phyloP scores from a whole-genome alignment of 1,140 invertebrate genomes.

The Bombus superbus region DNA sequence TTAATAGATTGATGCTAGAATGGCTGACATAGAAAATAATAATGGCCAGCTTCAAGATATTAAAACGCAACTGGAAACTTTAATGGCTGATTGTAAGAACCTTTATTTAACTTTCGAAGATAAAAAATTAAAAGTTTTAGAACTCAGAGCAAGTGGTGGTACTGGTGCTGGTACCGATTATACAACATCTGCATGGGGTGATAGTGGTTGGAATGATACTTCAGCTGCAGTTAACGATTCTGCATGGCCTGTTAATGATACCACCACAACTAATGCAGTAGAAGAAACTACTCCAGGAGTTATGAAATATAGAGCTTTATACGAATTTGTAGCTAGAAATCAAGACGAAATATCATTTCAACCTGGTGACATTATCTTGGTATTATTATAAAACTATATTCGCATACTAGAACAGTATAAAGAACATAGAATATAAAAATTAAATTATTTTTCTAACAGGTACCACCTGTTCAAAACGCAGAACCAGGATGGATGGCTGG shows the following conservation, averaged over 20 bases:
- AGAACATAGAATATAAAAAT: not conserved
- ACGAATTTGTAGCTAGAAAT: conserved; percentile 96
- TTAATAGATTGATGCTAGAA: conserved; percentile 88
- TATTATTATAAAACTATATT: conserved; percentile 71
- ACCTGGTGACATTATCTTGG: conserved; percentile 96
- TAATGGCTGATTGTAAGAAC: conserved; percentile 85
- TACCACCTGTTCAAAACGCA: conserved; percentile 92
- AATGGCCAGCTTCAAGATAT: conserved; percentile 89
- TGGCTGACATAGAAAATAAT: conserved; percentile 92
- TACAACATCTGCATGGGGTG: conserved; percentile 68
- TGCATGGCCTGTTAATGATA: conserved; percentile 83
- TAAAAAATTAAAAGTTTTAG: conserved; percentile 82
- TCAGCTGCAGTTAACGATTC: conserved; percentile 75
- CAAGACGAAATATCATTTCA: conserved; percentile 97
- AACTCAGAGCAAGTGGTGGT: conserved; percentile 65
- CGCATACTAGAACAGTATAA: not conserved
- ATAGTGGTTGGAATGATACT: conserved; percentile 77
- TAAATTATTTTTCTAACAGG: conserved; percentile 79
- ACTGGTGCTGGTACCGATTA: conserved; percentile 60
- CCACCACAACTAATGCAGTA: conserved; percentile 62
- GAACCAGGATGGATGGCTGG: conserved; percentile 99
- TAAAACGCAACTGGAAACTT: conserved; percentile 84
- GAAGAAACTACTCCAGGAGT: conserved; percentile 81
- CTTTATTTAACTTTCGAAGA: conserved; percentile 85
- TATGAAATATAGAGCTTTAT: conserved; percentile 93